Base-by-base conservation (phyloP, 2,113 vertebrate species). In the Alethe diademata region DNA sequence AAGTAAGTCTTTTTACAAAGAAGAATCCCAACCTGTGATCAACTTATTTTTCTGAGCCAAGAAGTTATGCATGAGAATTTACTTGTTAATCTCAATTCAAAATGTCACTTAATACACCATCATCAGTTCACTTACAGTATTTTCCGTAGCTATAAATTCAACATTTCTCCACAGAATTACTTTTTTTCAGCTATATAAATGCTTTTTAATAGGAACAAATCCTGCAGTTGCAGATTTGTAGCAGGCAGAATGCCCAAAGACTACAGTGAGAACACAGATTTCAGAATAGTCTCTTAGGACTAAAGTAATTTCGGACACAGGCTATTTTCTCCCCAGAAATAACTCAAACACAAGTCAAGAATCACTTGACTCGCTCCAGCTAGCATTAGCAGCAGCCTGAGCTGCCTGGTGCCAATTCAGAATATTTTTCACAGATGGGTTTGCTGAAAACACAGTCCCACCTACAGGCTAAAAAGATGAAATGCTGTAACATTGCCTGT, bases 361-460 rank as follows among this genome's bases (percentile, higher is more conserved):
- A 92, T 86, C 50, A 54, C 75, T 76, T 86, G 86, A 71, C 71
- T 94, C 3, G 0, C 58, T 87, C 88, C 61, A 90, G 45, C 69
- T 85, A 82, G 80, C 22, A 3, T n/a, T 87, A 67, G 91, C 51
- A 94, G 66, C n/a, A 76, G 69, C 14, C 47, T 48, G 23, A 66
- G 40, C 74, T 84, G 85, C 71, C n/a, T 74, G 45, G 40, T 18
- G 19, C 42, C 65, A 50, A 76, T 64, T 54, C 62, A 86, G 80
- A 73, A 69, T 79, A 80, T 69, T 51, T 71, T 94, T 97, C 78
- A 60, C 60, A 78, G 40, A n/a, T n/a, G 80, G 57, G 67, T 98
- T 97, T 29, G 9, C 95, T 98, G 97, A 97, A 97, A 98, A 93
- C 95, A 97, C 72, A 98, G 97, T 97, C 91, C 98, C 98, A 97